Evolutionary conservation across 2,113 vertebrate genomes (phyloP), one percentile per base, ranked within the genome.

Genomic region (Stigmatopora argus): DNA sequence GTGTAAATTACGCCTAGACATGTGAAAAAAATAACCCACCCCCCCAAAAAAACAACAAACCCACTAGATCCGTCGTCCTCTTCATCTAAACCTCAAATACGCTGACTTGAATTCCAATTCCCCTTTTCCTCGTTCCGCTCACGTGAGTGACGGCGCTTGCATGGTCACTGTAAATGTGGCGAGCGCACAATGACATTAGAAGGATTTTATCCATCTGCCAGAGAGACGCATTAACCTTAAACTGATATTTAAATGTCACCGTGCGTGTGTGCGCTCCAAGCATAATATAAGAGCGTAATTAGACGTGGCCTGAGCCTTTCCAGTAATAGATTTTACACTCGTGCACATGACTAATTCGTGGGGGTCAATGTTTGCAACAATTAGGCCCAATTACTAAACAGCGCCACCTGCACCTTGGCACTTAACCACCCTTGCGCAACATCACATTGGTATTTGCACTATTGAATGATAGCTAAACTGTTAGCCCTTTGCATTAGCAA

Each of bases 211-310:
- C 76, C 78, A 74, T 84, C 80, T 78, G 80, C 57, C 70, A 60
- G 60, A 66, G 66, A 73, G 78, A 72, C 53, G 60, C 82, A 85
- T 88, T 87, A 87, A 87, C 87, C 87, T 88, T 88, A 85, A 75
- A 82, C 70, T 87, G 87, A 83, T 88, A 87, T 89, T 90, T 90
- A 90, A 90, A 90, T 90, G 89, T 88, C 85, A 87, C 17, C 18
- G 49, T 26, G 57, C 45, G 67, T 69, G 56, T 74, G 78, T 55
- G 81, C 52, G 69, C 73, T 15, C 64, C 57, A 18, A 70, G 77
- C 64, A 64, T 78, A 75, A 56, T 5, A 8, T 72, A 69, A 57
- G 57, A 68, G 72, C 65, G 69, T 80, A 83, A 86, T 81, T 87
- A 80, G 79, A 79, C 74, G 77, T 76, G 73, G 80, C 69, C 59